Evolutionary conservation across 2,113 vertebrate species (phyloP).

Genomic region (Pterophyllum scalare): DNA sequence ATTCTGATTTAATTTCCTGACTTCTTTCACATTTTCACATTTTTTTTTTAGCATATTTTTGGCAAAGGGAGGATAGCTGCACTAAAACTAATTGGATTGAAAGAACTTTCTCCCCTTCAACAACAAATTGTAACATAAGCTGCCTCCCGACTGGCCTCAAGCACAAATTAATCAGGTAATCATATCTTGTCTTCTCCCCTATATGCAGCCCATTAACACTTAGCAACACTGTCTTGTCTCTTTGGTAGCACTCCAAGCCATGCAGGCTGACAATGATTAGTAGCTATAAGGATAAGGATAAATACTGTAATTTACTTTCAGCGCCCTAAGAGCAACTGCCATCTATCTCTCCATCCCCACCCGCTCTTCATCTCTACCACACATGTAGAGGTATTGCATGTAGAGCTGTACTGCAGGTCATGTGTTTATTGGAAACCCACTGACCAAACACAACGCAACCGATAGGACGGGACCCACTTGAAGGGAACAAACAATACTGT

Average conservation of each 20-base stretch:
- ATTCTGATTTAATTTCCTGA: background rate
- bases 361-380: background rate
- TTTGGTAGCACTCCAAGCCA: constrained; percentile 41
- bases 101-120: constrained; percentile 13
- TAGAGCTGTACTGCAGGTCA: constrained; percentile 18
- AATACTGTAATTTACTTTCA: constrained; percentile 61
- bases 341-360: background rate
- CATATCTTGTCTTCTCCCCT: constrained; percentile 57
- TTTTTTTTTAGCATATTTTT: constrained; percentile 23
- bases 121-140: constrained; percentile 29
- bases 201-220: constrained; percentile 51
- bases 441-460: constrained; percentile 53
- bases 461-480: constrained; percentile 34
- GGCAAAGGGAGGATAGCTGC: constrained; percentile 4
- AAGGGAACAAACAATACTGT: constrained; percentile 23
- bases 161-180: constrained; percentile 62
- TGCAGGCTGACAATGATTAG: constrained; percentile 60
- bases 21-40: background rate
- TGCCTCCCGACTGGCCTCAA: constrained; percentile 17
- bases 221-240: constrained; percentile 36
- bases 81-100: constrained; percentile 32
- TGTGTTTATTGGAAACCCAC: constrained; percentile 51
- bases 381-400: background rate
- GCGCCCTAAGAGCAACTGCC: constrained; percentile 17
- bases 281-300: constrained; percentile 43